Evolutionary conservation across 2,113 vertebrate species (phyloP), one percentile per base, ranked within the genome.

Genomic region (Spea bombifrons): DNA sequence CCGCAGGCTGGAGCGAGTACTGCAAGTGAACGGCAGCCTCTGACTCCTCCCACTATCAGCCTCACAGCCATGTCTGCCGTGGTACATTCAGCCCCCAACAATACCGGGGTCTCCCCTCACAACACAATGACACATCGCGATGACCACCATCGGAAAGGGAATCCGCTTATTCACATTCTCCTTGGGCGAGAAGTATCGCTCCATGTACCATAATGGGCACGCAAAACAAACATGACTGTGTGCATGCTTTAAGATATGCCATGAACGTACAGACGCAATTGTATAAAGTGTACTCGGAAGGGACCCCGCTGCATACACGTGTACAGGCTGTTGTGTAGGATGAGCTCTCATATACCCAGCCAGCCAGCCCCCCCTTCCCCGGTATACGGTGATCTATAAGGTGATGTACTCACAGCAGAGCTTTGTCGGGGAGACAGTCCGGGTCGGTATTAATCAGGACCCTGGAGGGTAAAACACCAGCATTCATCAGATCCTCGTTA

Each of bases 31-130:
- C 13, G 4, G 5, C 7, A 5, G 0, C 46, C 46, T 47, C 15
- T 65, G 69, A 68, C 48, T 43, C 76, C 76, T 78, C 76, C 76
- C 76, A 71, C 75, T 17, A 46, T 7, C 64, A 67, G 64, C 49
- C 64, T 67, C 59, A 45, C 46, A 52, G 49, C 74, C 43, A 67
- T 47, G 12, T 43, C 66, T 68, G 66, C 66, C 66, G 13, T 30
- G 8, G 8, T 68, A 30, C 47, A 45, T n/a, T 59, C 69, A 72
- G 52, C 55, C 68, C 17, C 47, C 76, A 12, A 63, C 59, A 71
- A 71, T 43, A 71, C 57, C 9, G 64, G 76, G 67, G 63, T 65
- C 53, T 65, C 76, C 74, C 50, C 57, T 15, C 75, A 71, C 66
- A 59, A 77, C 63, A 70, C 53, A 5, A 77, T 16, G 30, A 50